Conservation (phyloP, 2,888 invertebrate species). For the Eupithecia centaureata region DNA sequence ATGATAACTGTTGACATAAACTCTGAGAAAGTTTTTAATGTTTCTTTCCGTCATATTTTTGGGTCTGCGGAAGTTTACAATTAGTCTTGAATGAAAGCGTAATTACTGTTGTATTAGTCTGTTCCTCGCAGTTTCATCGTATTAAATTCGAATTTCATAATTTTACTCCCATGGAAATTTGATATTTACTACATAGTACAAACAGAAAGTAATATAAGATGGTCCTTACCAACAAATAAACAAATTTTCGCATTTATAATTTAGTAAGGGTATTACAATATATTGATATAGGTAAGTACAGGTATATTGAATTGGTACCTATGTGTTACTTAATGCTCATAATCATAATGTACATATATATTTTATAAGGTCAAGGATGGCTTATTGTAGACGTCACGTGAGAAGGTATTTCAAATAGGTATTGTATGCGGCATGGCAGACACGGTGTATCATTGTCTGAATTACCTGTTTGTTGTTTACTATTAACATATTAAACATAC, state of each 20-base stretch:
- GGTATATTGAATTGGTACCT: constrained; percentile 45
- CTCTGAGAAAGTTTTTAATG: constrained; percentile 23
- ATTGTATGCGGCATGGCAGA: constrained; percentile 51
- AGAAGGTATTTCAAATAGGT: constrained; percentile 51
- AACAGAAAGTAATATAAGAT: too few relatives aligned
- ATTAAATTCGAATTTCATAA: too few relatives aligned
- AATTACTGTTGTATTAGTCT: too few relatives aligned
- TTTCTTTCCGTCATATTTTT: not conserved
- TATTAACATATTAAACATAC: not conserved
- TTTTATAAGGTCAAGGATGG: constrained; percentile 74
- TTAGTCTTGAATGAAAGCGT: too few relatives aligned
- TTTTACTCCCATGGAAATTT: too few relatives aligned
- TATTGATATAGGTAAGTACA: constrained; percentile 23
- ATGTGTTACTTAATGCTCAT: constrained; percentile 40
- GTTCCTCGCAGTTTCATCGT: too few relatives aligned
- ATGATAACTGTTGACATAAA: constrained; percentile 30
- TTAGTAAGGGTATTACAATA: too few relatives aligned
- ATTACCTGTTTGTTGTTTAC: not conserved
- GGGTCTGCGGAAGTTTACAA: not conserved
- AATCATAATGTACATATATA: constrained; percentile 46
- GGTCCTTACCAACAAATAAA: too few relatives aligned
- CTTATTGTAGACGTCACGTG: constrained; percentile 53
- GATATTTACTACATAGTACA: too few relatives aligned
- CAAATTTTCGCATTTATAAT: too few relatives aligned
- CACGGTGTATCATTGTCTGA: constrained; percentile 52